Base-by-base conservation (phyloP, 2,113 vertebrate genomes). In the Merops nubicus region DNA sequence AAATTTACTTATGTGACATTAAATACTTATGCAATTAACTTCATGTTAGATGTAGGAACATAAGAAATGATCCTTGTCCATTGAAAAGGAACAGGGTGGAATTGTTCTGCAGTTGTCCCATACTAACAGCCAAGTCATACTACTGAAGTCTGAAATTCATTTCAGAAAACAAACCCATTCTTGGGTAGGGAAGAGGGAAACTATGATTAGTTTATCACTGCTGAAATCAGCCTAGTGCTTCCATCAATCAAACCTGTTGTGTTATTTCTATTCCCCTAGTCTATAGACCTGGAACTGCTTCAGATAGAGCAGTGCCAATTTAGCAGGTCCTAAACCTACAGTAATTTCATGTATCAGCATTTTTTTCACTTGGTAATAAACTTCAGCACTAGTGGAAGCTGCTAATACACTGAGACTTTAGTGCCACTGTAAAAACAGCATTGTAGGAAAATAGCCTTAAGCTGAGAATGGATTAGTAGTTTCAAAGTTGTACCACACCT, bases 361-460 rank as follows among this genome's bases (percentile, higher is more conserved):
- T 86, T 97, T 91, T 88, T 77, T 69, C 79, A 31, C 90, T 91
- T 62, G 73, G 28, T 93, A 84, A 80, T 96, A 93, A 96, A 93
- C 62, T n/a, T 47, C 47, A 74, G 19, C 79, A 23, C 18, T 5
- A 2, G 72, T 94, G 87, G 83, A 96, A 94, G 92, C 80, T 84
- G 76, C 75, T 86, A 17, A 60, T 73, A 94, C 81, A 47, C 0
- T 19, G 68, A 87, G 91, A 40, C 78, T 92, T 96, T 89, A 96
- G 94, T 88, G 91, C 78, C 62, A 47, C 79, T 79, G 56, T 96
- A 96, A 97, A 97, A 91, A 6, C 42, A 73, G 62, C 93, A 53
- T 60, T 88, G 95, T 64, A 88, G 90, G 87, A 74, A 93, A 91
- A 95, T 20, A 93, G 94, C 96, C 87, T 60, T 62, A 20, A 93